A percentile compares a stretch with the other conserved stretches of the same genome.
phyloP scores from a whole-genome alignment of 2,113 vertebrate species.

The Tachysurus fulvidraco region DNA sequence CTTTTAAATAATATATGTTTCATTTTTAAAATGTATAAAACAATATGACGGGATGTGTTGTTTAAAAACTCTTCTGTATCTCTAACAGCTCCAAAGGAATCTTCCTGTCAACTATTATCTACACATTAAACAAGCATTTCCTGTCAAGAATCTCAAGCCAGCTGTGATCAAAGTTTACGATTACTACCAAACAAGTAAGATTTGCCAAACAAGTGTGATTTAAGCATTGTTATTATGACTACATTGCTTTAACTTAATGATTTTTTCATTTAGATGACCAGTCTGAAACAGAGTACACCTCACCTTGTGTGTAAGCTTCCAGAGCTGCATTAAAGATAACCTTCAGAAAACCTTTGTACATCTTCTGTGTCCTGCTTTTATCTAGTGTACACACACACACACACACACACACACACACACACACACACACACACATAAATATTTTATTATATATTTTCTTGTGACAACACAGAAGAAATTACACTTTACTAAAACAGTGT shows the following conservation, averaged over 20 bases:
- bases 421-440: too few relatives aligned
- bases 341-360: neutral
- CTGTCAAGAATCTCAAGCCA: constrained; percentile 76
- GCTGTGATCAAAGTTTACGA: constrained; percentile 79
- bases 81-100: constrained; percentile 54
- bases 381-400: too few relatives aligned
- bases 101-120: constrained; percentile 54
- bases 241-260: neutral
- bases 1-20: neutral
- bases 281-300: constrained; percentile 62
- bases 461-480: too few relatives aligned
- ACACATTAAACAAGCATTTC: constrained; percentile 66
- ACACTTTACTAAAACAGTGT: too few relatives aligned
- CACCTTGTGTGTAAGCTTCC: constrained; percentile 41
- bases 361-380: neutral
- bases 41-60: neutral
- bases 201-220: neutral
- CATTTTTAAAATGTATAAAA: neutral
- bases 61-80: neutral
- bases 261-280: constrained; percentile 61
- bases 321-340: neutral
- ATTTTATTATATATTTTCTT: too few relatives aligned
- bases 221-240: neutral
- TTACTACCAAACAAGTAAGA: constrained; percentile 84
- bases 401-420: too few relatives aligned